A percentile compares a stretch with the other conserved stretches of the same genome.
Evolutionary conservation across 2,113 vertebrate species (phyloP).

Genomic region (Nerophis lumbriciformis): DNA sequence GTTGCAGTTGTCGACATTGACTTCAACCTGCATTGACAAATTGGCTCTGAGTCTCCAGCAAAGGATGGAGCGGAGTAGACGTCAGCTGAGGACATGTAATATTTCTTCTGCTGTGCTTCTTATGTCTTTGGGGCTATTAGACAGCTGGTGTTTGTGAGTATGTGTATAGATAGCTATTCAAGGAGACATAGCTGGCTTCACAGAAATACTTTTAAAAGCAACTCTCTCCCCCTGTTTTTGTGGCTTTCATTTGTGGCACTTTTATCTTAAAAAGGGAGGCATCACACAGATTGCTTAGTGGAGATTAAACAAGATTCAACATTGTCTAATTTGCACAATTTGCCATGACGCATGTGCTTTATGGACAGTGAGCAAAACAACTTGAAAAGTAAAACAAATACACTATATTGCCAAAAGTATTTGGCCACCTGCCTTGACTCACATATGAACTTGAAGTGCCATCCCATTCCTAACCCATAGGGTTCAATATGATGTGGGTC

Average conservation of each 20-base stretch:
- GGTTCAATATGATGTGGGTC: too few species aligned
- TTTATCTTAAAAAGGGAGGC: conserved; percentile 1
- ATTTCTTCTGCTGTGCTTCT: conserved; percentile 33
- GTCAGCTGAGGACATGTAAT: conserved; percentile 45
- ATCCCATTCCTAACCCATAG: too few species aligned
- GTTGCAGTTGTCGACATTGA: conserved; percentile 29
- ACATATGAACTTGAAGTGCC: too few species aligned
- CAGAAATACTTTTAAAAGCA: conserved; percentile 20
- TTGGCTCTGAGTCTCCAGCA: conserved; percentile 25
- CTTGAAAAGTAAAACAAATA: too few species aligned
- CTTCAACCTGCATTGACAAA: conserved; percentile 18
- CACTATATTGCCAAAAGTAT: too few species aligned
- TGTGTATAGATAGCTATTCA: conserved; percentile 44
- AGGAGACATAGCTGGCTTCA: conserved; percentile 12
- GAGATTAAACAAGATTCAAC: not conserved
- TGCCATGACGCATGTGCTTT: too few species aligned
- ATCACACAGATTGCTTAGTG: conserved; percentile 3
- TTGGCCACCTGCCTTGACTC: too few species aligned
- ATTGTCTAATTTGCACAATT: too few species aligned
- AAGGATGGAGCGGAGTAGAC: conserved; percentile 15
- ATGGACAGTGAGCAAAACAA: too few species aligned
- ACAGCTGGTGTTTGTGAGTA: conserved; percentile 52
- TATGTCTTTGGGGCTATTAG: conserved; percentile 13
- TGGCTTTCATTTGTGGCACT: conserved; percentile 26
- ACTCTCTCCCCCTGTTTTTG: conserved; percentile 3